Conservation (phyloP, 2,888 invertebrate species). For the Amiota communis region DNA sequence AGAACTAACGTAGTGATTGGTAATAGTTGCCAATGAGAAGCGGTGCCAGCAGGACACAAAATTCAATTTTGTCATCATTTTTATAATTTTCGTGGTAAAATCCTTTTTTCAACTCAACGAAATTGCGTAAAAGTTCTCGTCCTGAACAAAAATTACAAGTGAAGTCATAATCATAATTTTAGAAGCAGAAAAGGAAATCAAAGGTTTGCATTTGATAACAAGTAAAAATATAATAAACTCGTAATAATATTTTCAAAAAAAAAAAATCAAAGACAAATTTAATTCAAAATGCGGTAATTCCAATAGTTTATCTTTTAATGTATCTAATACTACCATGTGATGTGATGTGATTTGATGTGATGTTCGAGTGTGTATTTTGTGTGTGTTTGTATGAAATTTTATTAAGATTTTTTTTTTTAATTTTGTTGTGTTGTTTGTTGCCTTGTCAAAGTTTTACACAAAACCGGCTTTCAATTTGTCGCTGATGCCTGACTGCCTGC, state of each 20-base stretch:
- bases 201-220: background rate
- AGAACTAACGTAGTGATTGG: background rate
- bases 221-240: background rate
- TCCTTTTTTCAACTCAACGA: background rate
- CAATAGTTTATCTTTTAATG: background rate
- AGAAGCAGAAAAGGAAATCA: too few relatives aligned
- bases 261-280: background rate
- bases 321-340: too few relatives aligned
- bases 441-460: slow-evolving; percentile 15
- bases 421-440: background rate
- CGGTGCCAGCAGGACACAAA: slow-evolving; percentile 11
- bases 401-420: background rate
- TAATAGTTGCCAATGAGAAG: slow-evolving; percentile 7
- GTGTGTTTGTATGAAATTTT: background rate
- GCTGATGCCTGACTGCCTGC: background rate
- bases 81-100: background rate
- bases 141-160: background rate
- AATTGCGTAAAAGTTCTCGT: slow-evolving; percentile 19
- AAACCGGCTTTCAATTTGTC: slow-evolving; percentile 21
- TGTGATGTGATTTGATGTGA: too few relatives aligned
- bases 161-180: too few relatives aligned
- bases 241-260: too few relatives aligned
- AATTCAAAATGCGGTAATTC: background rate
- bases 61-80: background rate
- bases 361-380: background rate